Conservation (phyloP, 2,888 invertebrate genomes). For the Nysson spinosus region DNA sequence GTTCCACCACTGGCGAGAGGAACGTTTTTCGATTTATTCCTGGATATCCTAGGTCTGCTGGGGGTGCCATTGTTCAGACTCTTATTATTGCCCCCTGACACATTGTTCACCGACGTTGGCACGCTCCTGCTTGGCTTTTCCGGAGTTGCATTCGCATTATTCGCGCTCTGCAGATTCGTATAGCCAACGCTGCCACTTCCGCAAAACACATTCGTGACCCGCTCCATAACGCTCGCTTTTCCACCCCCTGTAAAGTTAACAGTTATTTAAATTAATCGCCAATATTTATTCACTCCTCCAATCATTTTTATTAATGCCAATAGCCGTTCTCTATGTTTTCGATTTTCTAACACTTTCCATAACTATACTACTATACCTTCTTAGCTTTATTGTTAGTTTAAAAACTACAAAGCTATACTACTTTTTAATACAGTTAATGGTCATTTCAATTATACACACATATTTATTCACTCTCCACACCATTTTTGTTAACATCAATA, state of each 20-base stretch:
- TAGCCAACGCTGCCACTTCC: constrained; percentile 84
- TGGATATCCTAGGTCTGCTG: constrained; percentile 60
- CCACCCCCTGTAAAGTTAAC: constrained; percentile 77
- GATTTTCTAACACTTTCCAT: no score
- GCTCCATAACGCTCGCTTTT: constrained; percentile 88
- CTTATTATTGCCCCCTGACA: constrained; percentile 68
- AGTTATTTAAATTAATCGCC: no score
- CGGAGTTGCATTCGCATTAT: constrained; percentile 68
- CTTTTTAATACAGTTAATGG: no score
- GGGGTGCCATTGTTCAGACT: constrained; percentile 64
- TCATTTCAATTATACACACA: no score
- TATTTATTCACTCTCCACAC: no score
- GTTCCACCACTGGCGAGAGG: constrained; percentile 66
- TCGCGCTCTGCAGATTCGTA: constrained; percentile 70
- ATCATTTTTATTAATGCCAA: no score
- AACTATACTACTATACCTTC: no score
- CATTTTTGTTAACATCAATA: no score
- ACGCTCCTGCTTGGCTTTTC: constrained; percentile 74
- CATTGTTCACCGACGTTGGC: constrained; percentile 62
- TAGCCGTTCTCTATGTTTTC: no score
- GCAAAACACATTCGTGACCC: constrained; percentile 91
- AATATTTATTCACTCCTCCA: no score
- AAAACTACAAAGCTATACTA: no score
- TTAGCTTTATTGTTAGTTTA: no score
- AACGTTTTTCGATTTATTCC: constrained; percentile 62